A percentile compares a stretch with the other conserved stretches of the same genome.
These are phyloP conservation scores for Phrynosoma blainvillii DNA, from an alignment of 2,113 vertebrate species.

Conservation along the genomic window DNA sequence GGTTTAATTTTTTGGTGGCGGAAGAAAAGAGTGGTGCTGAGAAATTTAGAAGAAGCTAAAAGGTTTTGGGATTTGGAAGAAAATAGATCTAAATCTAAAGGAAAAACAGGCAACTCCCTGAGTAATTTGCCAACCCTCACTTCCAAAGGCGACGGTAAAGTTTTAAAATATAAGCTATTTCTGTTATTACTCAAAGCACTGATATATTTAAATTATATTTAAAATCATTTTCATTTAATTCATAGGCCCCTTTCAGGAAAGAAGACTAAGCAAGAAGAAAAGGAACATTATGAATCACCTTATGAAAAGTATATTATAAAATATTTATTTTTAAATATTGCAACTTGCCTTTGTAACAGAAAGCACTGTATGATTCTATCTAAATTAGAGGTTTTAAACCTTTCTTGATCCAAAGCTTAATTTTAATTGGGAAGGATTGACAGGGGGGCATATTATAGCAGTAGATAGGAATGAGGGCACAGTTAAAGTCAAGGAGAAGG, in stretches of 20 bases:
- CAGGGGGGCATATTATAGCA: background rate
- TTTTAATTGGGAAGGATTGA: no score
- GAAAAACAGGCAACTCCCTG: no score
- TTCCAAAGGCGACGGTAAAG: no score
- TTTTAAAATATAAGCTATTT: background rate
- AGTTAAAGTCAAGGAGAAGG: background rate
- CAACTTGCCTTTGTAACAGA: background rate
- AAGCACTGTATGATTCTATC: background rate
- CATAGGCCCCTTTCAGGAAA: background rate
- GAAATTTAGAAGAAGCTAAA: no score
- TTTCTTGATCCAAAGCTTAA: no score
- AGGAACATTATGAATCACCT: background rate
- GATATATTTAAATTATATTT: background rate
- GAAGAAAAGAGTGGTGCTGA: no score
- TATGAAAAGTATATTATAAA: constrained; percentile 1
- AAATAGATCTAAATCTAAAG: no score
- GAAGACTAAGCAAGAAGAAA: background rate
- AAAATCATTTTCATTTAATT: background rate
- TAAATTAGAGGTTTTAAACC: background rate
- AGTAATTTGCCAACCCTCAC: no score
- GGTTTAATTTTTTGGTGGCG: no score
- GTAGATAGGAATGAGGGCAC: background rate
- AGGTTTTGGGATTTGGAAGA: no score
- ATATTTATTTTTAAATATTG: background rate
- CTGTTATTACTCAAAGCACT: background rate